These are phyloP conservation scores for Macaca nemestrina DNA, from an alignment of 2,113 vertebrate genomes.

Conservation along the genomic window DNA sequence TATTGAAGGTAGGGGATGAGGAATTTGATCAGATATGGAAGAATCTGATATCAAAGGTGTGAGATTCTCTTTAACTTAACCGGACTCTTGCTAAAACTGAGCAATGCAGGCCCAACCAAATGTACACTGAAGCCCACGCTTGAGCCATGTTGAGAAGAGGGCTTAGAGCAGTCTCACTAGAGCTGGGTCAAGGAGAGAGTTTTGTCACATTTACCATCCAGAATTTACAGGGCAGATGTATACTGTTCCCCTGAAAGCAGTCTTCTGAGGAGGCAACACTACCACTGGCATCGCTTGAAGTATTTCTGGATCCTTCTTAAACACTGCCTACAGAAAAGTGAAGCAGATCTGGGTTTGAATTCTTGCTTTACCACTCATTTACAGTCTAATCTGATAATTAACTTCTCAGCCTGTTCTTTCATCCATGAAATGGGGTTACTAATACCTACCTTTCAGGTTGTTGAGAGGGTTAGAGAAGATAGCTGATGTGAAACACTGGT, in stretches of 20 bases:
- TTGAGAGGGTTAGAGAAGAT: conserved; percentile 16
- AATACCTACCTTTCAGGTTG: conserved; percentile 22
- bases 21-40: background rate
- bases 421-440: background rate
- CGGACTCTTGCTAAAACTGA: background rate
- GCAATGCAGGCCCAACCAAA: too few species aligned
- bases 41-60: background rate
- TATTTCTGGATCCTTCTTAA: conserved; percentile 8
- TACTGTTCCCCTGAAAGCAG: background rate
- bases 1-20: too few species aligned
- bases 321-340: background rate
- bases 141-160: background rate
- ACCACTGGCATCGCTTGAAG: background rate
- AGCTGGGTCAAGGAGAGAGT: background rate
- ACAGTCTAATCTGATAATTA: conserved; percentile 37
- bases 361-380: background rate
- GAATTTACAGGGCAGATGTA: background rate
- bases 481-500: background rate
- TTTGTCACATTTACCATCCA: background rate
- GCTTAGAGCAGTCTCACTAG: background rate
- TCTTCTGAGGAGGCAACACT: background rate
- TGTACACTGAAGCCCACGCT: background rate
- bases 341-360: conserved; percentile 35
- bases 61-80: background rate
- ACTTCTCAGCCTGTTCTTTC: conserved; percentile 9